Evolutionary conservation across 1,140 invertebrate species (phyloP).

Genomic region (Lamellibrachia luymesi): DNA sequence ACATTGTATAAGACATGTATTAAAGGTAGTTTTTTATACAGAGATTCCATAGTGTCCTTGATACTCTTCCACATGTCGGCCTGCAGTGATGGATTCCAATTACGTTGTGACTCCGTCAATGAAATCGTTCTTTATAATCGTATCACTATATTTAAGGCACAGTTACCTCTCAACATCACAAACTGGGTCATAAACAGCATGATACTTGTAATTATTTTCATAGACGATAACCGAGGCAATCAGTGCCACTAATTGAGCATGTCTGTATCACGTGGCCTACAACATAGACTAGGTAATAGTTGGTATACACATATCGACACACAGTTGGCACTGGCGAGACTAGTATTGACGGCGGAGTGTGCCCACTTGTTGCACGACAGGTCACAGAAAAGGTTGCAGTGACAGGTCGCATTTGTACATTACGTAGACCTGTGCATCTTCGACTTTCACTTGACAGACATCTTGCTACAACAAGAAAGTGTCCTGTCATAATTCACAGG

Average conservation of each 20-base stretch:
- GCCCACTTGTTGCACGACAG: background rate
- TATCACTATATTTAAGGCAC: background rate
- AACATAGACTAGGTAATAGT: background rate
- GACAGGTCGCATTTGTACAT: conserved; percentile 9
- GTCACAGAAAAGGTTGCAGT: background rate
- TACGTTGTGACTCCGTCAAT: background rate
- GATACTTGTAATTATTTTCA: background rate
- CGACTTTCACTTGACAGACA: conserved; percentile 12
- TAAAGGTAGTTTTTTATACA: background rate
- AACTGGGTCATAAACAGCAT: background rate
- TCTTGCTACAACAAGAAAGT: conserved; percentile 19
- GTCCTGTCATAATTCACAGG: background rate
- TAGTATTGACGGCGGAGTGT: background rate
- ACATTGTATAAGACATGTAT: background rate
- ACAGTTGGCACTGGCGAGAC: background rate
- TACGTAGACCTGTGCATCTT: conserved; percentile 16
- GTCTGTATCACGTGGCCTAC: background rate
- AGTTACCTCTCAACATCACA: background rate
- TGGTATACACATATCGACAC: background rate
- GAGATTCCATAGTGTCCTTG: background rate
- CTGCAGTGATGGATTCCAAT: background rate
- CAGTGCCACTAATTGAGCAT: background rate
- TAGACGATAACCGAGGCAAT: background rate
- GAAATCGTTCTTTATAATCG: too few relatives aligned
- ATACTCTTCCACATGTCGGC: background rate